Base-by-base conservation (phyloP, 2,888 invertebrate genomes). In the Drosophila koepferae region DNA sequence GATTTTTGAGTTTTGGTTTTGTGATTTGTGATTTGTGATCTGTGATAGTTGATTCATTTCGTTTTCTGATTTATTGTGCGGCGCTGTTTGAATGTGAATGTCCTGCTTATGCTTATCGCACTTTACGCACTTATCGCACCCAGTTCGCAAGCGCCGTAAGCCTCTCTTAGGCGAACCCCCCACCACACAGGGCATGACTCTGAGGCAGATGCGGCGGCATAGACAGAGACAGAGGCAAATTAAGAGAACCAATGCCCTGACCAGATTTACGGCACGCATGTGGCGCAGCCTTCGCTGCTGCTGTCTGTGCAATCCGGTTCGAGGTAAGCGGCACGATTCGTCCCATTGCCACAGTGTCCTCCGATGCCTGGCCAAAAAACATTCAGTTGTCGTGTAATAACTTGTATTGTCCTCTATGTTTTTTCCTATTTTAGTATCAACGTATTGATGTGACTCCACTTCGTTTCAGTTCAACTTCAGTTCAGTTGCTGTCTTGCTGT, bases 121-220 rank as follows among this genome's bases (percentile, higher is more conserved):
- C 72, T 76, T 68, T 66, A 72, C 63, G 80, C 76, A 68, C 72
- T 76, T 80, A 80, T 81, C 83, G 70, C 67, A 65, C 81, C 72
- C 66, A 64, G 70, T 68, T 62, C 67, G 60, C 36, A 63, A 54
- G 49, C 20, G 41, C 55, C 65, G 53, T 36, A 64, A 77, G 81
- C 23, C 48, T 40, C 38, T 59, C 18, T 72, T 82, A 79, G 70
- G 63, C 54, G 75, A 74, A 18, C 14, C 38, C 23, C 12, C 38
- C 5, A 40, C 20, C 34, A 34, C 14, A 7, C 31, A 60, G 74
- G 44, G 63, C 44, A 46, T 48, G 64, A 64, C 69, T 34, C 70
- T 14, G 46, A 51, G 53, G 14, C 43, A 60, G 74, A 31, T 61
- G 41, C 46, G 44, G 63, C 64, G 65, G 31, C 81, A 48, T n/a